Conservation (phyloP, 2,113 vertebrate genomes). For the Danio rerio region GRCz12tu NC_133182.1:34709501-34710000, state of each 20-base stretch:
- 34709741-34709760: slow-evolving; percentile 2
- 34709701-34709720: neutral
- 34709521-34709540: no score
- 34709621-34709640: neutral
- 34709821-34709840: neutral
- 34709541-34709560: no score
- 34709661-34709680: neutral
- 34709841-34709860: slow-evolving; percentile 90
- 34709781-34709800: neutral
- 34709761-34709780: neutral
- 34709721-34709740: slow-evolving; percentile 9
- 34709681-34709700: neutral
- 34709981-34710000: slow-evolving; percentile 50
- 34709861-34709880: slow-evolving; percentile 79
- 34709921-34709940: neutral
- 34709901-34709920: slow-evolving; percentile 34
- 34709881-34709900: slow-evolving; percentile 78
- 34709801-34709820: neutral
- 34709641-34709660: neutral
- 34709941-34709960: slow-evolving; percentile 30
- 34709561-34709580: no score
- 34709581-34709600: neutral
- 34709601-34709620: neutral
- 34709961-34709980: slow-evolving; percentile 17
- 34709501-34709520: no score